phyloP scores from a whole-genome alignment of 2,797 vertebrate species.

The Acropternis orthonyx region DNA sequence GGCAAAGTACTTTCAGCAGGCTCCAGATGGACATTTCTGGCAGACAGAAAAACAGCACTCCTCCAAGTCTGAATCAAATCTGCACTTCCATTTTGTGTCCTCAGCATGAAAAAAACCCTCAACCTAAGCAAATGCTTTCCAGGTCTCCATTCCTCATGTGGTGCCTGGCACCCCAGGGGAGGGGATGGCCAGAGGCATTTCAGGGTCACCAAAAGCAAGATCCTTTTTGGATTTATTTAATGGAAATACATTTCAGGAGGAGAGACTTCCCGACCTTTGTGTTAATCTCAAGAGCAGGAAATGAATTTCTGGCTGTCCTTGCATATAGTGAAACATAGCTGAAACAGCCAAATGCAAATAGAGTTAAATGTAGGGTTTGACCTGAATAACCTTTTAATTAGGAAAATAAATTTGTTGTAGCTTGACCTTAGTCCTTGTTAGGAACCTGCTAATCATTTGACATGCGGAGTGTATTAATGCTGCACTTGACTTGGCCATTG shows the following conservation, averaged over 20 bases:
- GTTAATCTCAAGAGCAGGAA: slow-evolving; percentile 3
- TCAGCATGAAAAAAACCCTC: background rate
- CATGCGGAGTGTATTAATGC: slow-evolving; percentile 47
- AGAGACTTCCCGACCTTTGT: background rate
- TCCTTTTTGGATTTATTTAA: background rate
- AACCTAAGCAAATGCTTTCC: background rate
- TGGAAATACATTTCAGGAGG: background rate
- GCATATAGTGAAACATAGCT: slow-evolving; percentile 48
- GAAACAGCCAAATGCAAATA: slow-evolving; percentile 40
- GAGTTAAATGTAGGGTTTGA: slow-evolving; percentile 45
- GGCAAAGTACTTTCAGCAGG: background rate
- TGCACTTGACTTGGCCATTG: slow-evolving; percentile 64
- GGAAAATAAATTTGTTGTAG: slow-evolving; percentile 44
- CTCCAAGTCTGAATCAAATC: background rate
- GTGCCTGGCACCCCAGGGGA: background rate
- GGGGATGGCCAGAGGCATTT: background rate
- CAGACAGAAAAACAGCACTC: background rate
- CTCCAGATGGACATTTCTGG: background rate
- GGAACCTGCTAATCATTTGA: slow-evolving; percentile 49
- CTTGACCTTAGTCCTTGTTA: slow-evolving; percentile 43
- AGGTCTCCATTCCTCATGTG: background rate
- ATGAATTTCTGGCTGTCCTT: slow-evolving; percentile 18
- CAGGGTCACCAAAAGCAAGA: background rate
- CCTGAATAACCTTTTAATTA: slow-evolving; percentile 48
- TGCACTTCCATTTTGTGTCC: background rate